These are phyloP conservation scores for Lapara coniferarum DNA, from an alignment of 2,888 invertebrate species.

Conservation along the genomic window DNA sequence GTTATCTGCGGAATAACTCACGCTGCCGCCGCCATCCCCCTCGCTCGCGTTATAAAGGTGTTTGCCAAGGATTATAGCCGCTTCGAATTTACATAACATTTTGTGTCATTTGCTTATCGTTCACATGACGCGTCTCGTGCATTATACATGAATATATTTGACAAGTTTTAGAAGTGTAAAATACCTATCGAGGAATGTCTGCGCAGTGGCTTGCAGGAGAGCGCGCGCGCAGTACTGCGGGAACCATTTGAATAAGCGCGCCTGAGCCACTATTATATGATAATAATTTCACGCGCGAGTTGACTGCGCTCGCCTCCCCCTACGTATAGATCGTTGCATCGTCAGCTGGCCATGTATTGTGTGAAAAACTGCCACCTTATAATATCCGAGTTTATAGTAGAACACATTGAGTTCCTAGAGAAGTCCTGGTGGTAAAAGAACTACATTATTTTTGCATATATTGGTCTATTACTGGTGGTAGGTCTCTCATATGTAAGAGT, in stretches of 20 bases:
- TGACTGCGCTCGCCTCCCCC: constrained; percentile 59
- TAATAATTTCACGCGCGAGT: constrained; percentile 81
- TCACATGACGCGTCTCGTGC: constrained; percentile 77
- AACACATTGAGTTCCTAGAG: too few species aligned
- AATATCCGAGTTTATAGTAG: constrained; percentile 41
- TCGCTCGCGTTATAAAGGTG: constrained; percentile 68
- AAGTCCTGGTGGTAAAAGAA: too few species aligned
- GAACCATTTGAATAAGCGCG: constrained; percentile 81
- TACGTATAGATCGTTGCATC: constrained; percentile 50
- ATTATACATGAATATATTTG: constrained; percentile 79
- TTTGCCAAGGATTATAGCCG: constrained; percentile 73
- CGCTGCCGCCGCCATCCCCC: constrained; percentile 66
- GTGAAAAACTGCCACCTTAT: constrained; percentile 66
- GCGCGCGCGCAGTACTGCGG: constrained; percentile 54
- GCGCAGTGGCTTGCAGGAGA: constrained; percentile 47
- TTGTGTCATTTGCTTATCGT: constrained; percentile 82
- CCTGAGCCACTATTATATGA: constrained; percentile 78
- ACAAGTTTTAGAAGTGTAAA: constrained; percentile 74
- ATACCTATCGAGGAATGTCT: constrained; percentile 64
- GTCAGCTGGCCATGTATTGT: constrained; percentile 74
- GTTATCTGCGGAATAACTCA: constrained; percentile 72
- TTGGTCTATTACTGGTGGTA: too few species aligned
- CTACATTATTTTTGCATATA: too few species aligned
- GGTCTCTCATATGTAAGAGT: too few species aligned
- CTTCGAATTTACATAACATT: constrained; percentile 80